Evolutionary conservation across 2,113 vertebrate species (phyloP).

Genomic region (Cnemophilus loriae): DNA sequence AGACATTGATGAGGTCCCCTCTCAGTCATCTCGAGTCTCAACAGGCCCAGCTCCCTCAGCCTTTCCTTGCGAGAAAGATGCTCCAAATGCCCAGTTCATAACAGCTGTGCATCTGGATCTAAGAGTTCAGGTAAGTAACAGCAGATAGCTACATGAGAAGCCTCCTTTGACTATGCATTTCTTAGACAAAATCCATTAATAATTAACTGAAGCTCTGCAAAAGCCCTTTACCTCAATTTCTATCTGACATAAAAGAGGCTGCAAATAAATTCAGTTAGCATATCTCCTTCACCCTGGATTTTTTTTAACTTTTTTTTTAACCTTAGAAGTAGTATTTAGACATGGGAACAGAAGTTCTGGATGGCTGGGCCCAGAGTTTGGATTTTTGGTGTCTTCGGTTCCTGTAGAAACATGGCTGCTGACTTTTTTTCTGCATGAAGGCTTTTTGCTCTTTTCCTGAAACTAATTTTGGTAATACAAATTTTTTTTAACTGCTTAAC

Average conservation of each 20-base stretch:
- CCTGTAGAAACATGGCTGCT: not conserved
- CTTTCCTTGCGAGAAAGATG: not conserved
- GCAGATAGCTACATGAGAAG: not conserved
- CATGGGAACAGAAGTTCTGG: not conserved
- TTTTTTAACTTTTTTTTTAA: not conserved
- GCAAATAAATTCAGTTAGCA: not conserved
- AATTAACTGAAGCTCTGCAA: not conserved
- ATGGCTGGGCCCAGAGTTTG: not conserved
- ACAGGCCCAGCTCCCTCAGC: not conserved
- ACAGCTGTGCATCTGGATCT: not conserved
- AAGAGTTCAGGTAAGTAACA: not conserved
- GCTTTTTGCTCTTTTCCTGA: not conserved
- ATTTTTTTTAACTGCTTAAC: not conserved
- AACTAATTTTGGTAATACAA: not conserved
- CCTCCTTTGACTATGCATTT: not conserved
- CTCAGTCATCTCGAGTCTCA: not conserved
- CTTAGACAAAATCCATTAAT: not conserved
- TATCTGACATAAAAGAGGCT: not conserved
- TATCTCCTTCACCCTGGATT: not conserved
- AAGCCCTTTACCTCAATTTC: not conserved
- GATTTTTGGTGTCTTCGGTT: not conserved
- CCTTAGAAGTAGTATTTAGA: not conserved
- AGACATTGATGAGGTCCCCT: not conserved
- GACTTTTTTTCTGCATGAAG: not conserved
- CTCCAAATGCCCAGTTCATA: not conserved